These are phyloP conservation scores for Athene noctua DNA, from an alignment of 2,113 vertebrate species.

Conservation along the genomic window DNA sequence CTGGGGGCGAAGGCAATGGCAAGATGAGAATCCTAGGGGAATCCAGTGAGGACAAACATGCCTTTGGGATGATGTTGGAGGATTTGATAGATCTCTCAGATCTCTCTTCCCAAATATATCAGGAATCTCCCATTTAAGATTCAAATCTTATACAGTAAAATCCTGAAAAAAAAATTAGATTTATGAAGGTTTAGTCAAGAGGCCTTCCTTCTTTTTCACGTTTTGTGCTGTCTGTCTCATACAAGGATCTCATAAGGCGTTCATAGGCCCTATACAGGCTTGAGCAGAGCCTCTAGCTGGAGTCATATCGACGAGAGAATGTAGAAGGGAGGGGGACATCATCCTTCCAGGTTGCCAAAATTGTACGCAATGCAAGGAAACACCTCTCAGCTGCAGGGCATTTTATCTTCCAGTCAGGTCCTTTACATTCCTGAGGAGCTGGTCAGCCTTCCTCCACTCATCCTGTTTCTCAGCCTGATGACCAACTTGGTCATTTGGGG, in stretches of 20 bases:
- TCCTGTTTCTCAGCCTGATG: neutral
- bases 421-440: neutral
- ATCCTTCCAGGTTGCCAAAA: neutral
- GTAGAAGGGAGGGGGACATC: neutral
- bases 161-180: neutral
- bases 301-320: neutral
- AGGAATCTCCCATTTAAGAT: neutral
- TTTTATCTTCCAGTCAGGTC: neutral
- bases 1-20: neutral
- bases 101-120: neutral
- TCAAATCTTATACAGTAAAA: neutral
- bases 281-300: neutral
- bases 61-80: neutral
- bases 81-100: neutral
- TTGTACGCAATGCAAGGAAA: neutral
- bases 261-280: neutral
- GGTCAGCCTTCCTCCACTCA: neutral
- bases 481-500: neutral
- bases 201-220: neutral
- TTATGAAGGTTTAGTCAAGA: neutral
- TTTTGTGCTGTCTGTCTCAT: neutral
- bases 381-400: neutral
- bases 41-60: neutral
- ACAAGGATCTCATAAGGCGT: rapidly evolving
- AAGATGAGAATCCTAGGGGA: neutral